Evolutionary conservation across 2,113 vertebrate species (phyloP).

Genomic region (Ptychochromis oligacanthus): DNA sequence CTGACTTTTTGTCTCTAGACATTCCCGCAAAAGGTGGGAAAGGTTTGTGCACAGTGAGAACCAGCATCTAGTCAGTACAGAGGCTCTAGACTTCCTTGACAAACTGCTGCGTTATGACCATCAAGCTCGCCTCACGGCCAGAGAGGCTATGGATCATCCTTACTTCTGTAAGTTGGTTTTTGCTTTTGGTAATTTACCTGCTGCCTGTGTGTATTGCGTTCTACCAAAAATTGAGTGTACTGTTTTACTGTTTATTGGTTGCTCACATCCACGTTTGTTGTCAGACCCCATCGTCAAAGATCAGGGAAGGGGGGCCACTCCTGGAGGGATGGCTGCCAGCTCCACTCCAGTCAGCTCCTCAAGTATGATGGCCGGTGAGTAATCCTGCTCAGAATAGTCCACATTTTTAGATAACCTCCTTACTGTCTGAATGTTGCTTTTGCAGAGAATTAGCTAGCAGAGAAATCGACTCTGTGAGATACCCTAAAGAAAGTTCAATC

Average conservation of each 20-base stretch:
- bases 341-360: conserved; percentile 87
- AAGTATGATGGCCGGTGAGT: conserved; percentile 86
- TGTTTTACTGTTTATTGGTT: background rate
- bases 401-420: background rate
- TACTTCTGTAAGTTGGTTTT: conserved; percentile 82
- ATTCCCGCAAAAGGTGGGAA: conserved; percentile 88
- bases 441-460: background rate
- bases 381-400: background rate
- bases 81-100: conserved; percentile 86
- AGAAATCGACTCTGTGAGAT: background rate
- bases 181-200: background rate
- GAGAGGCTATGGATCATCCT: conserved; percentile 88
- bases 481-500: background rate
- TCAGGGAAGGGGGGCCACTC: conserved; percentile 81
- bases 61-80: conserved; percentile 87
- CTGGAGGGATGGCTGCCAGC: conserved; percentile 79
- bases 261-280: conserved; percentile 1
- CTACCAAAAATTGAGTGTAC: background rate
- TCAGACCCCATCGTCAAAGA: conserved; percentile 86
- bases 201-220: background rate
- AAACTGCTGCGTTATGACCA: conserved; percentile 89
- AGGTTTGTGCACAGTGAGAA: conserved; percentile 89
- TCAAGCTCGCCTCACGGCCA: conserved; percentile 85
- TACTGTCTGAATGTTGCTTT: background rate
- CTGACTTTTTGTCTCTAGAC: conserved; percentile 63